Percentiles rank a stretch among this genome's conserved stretches.
Evolutionary conservation across 2,888 invertebrate species (phyloP).

Genomic region (Crepidodera aurea): DNA sequence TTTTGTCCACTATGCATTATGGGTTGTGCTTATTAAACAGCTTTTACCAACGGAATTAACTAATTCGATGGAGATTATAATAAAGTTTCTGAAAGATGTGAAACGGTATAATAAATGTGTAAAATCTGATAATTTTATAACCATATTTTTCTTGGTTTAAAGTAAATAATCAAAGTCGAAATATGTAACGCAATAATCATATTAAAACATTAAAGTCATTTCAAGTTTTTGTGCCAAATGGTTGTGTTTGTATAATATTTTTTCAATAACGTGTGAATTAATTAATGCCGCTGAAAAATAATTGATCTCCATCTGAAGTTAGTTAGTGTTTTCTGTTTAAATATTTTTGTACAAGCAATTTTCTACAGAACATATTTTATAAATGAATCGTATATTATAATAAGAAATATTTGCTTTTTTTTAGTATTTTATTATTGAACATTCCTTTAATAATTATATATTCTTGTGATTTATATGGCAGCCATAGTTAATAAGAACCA

Average conservation of each 20-base stretch:
- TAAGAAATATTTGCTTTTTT: conserved; percentile 27
- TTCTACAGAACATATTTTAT: conserved; percentile 20
- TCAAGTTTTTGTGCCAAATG: too few species aligned
- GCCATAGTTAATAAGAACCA: conserved; percentile 39
- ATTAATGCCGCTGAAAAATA: conserved; percentile 15
- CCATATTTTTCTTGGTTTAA: too few species aligned
- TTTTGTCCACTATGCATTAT: conserved; percentile 15
- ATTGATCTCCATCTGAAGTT: conserved; percentile 25
- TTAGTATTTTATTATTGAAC: conserved; percentile 41
- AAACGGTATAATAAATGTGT: background rate
- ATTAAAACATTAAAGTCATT: too few species aligned
- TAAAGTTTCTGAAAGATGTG: background rate
- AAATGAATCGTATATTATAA: conserved; percentile 26
- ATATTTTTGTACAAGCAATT: conserved; percentile 13
- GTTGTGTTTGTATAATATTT: too few species aligned
- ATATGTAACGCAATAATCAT: too few species aligned
- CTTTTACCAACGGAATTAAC: conserved; percentile 6
- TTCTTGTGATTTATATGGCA: conserved; percentile 51
- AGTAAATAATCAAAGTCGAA: too few species aligned
- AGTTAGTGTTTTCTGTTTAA: conserved; percentile 19
- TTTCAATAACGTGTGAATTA: background rate
- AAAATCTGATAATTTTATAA: background rate
- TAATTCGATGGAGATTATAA: conserved; percentile 23
- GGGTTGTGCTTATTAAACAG: conserved; percentile 30
- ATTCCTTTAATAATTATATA: conserved; percentile 47